Evolutionary conservation across 2,113 vertebrate species (phyloP).

Genomic region (Choloepus hoffmanni): DNA sequence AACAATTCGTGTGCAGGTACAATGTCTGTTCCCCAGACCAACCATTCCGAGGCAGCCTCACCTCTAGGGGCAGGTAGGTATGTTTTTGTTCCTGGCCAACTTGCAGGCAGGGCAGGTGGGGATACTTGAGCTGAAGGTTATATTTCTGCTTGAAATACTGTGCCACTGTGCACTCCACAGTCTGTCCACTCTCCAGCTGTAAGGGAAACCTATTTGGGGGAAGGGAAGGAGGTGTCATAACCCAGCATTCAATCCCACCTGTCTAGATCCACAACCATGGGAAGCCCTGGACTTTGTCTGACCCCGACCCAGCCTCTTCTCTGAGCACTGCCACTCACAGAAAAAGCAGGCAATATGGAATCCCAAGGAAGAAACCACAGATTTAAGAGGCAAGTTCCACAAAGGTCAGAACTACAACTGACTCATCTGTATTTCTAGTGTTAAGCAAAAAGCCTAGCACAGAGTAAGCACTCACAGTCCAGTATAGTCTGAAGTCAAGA

Average conservation of each 20-base stretch:
- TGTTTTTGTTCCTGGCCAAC: constrained; percentile 99
- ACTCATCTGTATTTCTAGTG: constrained; percentile 37
- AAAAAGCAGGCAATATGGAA: background rate
- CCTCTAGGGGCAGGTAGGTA: constrained; percentile 99
- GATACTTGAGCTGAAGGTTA: constrained; percentile 92
- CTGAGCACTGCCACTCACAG: background rate
- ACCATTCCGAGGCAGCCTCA: constrained; percentile 84
- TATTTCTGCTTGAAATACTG: constrained; percentile 93
- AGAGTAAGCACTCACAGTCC: background rate
- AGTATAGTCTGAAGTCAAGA: background rate
- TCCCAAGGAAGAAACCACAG: constrained; percentile 48
- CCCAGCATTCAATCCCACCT: background rate
- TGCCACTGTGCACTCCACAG: constrained; percentile 92
- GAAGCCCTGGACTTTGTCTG: constrained; percentile 33
- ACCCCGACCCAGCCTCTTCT: constrained; percentile 13
- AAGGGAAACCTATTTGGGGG: constrained; percentile 87
- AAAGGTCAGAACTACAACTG: background rate
- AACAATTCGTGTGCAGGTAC: background rate
- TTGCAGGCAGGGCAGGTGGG: constrained; percentile 97
- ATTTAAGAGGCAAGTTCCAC: constrained; percentile 24
- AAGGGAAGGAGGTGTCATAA: constrained; percentile 40
- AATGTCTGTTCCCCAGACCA: constrained; percentile 22
- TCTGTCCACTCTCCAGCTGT: constrained; percentile 92
- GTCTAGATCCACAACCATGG: background rate
- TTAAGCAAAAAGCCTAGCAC: constrained; percentile 3